phyloP scores from a whole-genome alignment of 2,113 vertebrate species.

The Platichthys stellatus region DNA sequence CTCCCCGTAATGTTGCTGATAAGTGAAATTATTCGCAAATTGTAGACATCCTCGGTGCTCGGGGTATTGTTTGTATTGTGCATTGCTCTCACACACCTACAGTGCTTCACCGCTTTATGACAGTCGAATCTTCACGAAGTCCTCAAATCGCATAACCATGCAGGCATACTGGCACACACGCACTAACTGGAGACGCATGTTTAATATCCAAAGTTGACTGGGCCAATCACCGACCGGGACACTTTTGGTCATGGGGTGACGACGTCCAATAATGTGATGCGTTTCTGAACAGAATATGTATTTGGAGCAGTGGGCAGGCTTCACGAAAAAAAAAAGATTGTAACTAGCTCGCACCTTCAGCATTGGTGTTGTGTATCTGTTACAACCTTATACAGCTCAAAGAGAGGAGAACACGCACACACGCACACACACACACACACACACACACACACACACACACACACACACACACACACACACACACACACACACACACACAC shows the following conservation, averaged over 20 bases:
- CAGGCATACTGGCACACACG: constrained; percentile 33
- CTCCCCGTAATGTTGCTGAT: constrained; percentile 19
- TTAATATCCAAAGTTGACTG: constrained; percentile 74
- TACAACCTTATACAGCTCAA: constrained; percentile 17
- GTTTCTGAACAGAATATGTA: constrained; percentile 75
- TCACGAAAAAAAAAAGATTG: not conserved
- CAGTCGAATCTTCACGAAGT: constrained; percentile 83
- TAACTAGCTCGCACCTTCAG: no score
- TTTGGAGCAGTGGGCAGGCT: constrained; percentile 42
- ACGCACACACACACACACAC: no score
- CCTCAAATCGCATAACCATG: constrained; percentile 78
- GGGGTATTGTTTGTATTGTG: constrained; percentile 67
- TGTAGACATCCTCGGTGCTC: constrained; percentile 60
- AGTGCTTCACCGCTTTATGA: constrained; percentile 80
- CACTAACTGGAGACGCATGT: constrained; percentile 84
- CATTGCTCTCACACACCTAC: constrained; percentile 63
- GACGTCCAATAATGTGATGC: constrained; percentile 81
- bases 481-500: no score
- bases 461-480: no score
- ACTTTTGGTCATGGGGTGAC: constrained; percentile 77
- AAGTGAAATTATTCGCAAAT: constrained; percentile 32
- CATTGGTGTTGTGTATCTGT: not conserved
- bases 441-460: no score
- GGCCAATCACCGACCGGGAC: constrained; percentile 82
- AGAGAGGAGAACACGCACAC: not conserved